Base-by-base conservation (phyloP, 2,888 invertebrate genomes). In the Hemistola chrysoprasaria region DNA sequence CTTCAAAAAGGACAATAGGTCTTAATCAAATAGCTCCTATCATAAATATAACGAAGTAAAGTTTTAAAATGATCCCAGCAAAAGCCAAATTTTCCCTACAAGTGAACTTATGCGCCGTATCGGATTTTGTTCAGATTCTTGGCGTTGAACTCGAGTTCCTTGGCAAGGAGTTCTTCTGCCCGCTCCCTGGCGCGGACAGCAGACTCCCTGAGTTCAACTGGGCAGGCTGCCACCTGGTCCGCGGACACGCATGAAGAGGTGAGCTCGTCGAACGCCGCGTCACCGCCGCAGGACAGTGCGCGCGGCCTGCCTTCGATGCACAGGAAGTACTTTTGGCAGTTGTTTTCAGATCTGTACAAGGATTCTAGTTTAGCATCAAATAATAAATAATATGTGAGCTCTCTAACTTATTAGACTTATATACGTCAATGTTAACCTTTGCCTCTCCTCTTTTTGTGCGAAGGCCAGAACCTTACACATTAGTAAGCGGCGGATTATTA, bases 251-350 rank as follows among this genome's bases (percentile, higher is more conserved):
- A 97, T 20, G 91, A 80, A 32, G 91, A 91, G 1, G 90, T 91
- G 26, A 92, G 78, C 7, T 94, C 93, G 66, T 95, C 96, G 76
- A 94, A 97, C 1, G 94, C 96, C 10, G 91, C 90, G 50, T 93
- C 94, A 41, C 92, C 92, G 0, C 94, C 95, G 62, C 97, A 97
- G 45, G 91, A 91, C 49, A 94, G 91, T 20, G 94, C 90, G 10
- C 97, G 90, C 0, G 97, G 97, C 25, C 90, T 91, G 8, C 92
- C 92, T 28, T 92, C 90, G 5, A 95, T 90, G 69, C 97, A 97
- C 33, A 95, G 84, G 84, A 93, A 96, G 71, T 94, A 97, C 52
- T 92, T 92, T 62, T 95, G 94, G 70, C 96, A 96, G 67, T 95
- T 92, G 2, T 53, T 62, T 0, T 92, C 90, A 11, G 92, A 91